Evolutionary conservation across 2,797 vertebrate genomes (phyloP), one percentile per base, ranked within the genome.

Genomic region (Sorex maritimensis): DNA sequence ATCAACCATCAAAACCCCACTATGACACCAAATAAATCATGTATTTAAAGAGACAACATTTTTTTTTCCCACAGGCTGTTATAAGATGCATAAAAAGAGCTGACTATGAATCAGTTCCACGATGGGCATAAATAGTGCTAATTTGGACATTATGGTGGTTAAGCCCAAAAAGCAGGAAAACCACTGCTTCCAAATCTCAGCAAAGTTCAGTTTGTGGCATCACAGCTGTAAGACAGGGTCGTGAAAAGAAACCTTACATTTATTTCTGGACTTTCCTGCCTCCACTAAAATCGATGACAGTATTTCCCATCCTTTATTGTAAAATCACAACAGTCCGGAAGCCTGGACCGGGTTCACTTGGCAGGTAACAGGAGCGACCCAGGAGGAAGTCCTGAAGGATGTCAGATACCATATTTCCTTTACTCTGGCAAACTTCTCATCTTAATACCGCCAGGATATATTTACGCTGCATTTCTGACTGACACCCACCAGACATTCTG

Each of bases 61-160:
- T 92, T 96, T 97, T 96, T 97, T 96, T 97, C 98, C 96, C 97
- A 96, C 86, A 95, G 88, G 92, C 95, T 95, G 95, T 95, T 97
- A 97, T 90, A 96, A 93, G 95, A 98, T 97, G 95, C 96, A 95
- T 82, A 97, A 98, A 96, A 96, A 92, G 93, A 91, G 96, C 0
- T 98, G 97, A 97, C 97, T 92, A 87, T 12, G 88, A 97, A 96
- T 95, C 97, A 96, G 97, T 96, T 97, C 95, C 91, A 81, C 11
- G 41, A 89, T 13, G 90, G 96, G 97, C 95, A 96, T 94, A 97
- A 98, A 97, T 97, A 96, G 97, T 92, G 79, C 95, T 97, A 94
- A 96, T 97, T 97, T 97, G 96, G 95, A 96, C 96, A 97, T 98
- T 98, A 97, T 97, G 91, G 97, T 95, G 97, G 97, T 97, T 97